Base-by-base conservation (phyloP, 2,797 vertebrate species). In the Acanthiza pusilla region DNA sequence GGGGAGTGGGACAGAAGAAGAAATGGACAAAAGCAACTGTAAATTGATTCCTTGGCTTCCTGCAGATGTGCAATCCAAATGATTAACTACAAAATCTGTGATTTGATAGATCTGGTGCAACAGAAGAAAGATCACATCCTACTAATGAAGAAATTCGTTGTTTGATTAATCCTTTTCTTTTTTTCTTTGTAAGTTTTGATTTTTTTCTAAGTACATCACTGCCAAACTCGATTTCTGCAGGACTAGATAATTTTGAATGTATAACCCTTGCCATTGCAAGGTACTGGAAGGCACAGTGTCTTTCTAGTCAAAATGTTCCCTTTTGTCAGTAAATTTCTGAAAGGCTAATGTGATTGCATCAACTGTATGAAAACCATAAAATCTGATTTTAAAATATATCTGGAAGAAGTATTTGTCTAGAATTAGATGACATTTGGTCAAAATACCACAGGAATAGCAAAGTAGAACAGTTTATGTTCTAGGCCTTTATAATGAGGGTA, bases 1-100 rank as follows among this genome's bases (percentile, higher is more conserved):
- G 42, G 53, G 45, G 85, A 94, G 38, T 8, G 36, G 57, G 61
- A 34, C 77, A 91, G 74, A 82, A 91, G 87, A 73, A 93, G 74
- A 90, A 94, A 88, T 43, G 83, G 85, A 79, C 83, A 85, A 93
- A 96, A 54, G 63, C 0, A 0, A 50, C 72, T 0, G 17, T 88
- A 91, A 94, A 95, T 94, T 82, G 93, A 85, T 94, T 95, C 60
- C 65, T 88, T 90, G 85, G 60, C 73, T 90, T 94, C 80, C 88
- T 85, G 90, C 48, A 89, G 80, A 85, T 67, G 80, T 61, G 77
- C 79, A 91, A 91, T 95, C 88, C 77, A 34, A 76, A 53, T 88
- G 85, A 93, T 94, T 90, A 95, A 94, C 71, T 85, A 55, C 89
- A 70, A 90, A 86, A 91, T 71, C 76, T 82, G 73, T 63, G 85